These are phyloP conservation scores for Martes martes DNA, from an alignment of 2,113 vertebrate genomes.

Conservation along the genomic window DNA sequence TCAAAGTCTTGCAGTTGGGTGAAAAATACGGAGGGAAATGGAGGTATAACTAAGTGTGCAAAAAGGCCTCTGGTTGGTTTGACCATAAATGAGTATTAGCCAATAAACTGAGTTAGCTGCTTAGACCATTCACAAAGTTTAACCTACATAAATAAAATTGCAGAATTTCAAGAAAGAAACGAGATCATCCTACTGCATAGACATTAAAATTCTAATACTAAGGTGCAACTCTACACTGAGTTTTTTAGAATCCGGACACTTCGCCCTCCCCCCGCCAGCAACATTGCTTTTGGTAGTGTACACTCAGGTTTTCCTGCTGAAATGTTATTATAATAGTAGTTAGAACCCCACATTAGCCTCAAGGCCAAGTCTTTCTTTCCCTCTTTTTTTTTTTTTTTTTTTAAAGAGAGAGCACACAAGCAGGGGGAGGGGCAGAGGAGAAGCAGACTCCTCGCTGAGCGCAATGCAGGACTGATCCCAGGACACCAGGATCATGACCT, in stretches of 20 bases:
- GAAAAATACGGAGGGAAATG: not conserved
- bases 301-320: not conserved
- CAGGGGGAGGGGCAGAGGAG: not conserved
- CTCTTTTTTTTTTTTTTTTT: not conserved
- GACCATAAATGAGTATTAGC: not conserved
- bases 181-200: not conserved
- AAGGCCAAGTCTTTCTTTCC: not conserved
- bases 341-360: not conserved
- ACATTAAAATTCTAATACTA: not conserved
- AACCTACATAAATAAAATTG: slow-evolving; percentile 2
- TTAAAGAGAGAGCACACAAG: not conserved
- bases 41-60: not conserved
- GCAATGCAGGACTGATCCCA: not conserved
- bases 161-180: not conserved
- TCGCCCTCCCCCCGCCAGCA: not conserved
- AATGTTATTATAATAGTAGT: not conserved
- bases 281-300: not conserved
- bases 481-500: not conserved
- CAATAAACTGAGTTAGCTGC: not conserved
- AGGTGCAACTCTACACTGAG: not conserved
- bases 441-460: not conserved
- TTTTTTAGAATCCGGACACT: not conserved
- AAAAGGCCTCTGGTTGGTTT: not conserved
- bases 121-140: not conserved
- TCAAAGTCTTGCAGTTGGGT: not conserved